phyloP scores from a whole-genome alignment of 2,797 vertebrate genomes.

The Helarctos malayanus region DNA sequence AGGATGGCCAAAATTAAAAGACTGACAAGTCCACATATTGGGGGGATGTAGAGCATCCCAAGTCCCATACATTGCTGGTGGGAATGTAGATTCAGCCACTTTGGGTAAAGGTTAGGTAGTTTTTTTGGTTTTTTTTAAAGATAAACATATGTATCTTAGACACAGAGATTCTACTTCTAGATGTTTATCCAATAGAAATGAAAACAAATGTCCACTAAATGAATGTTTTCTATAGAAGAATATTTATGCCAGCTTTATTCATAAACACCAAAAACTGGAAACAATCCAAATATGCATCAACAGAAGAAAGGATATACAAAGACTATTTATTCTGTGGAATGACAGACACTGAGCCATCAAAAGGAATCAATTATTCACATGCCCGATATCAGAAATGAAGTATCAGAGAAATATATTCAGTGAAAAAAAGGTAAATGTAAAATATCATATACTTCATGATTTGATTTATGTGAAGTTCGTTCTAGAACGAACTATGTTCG shows the following conservation, averaged over 20 bases:
- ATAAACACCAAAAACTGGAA: not conserved
- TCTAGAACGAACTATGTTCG: not conserved
- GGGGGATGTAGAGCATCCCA: not conserved
- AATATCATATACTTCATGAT: not conserved
- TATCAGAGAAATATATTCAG: not conserved
- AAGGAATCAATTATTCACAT: not conserved
- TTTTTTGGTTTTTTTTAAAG: not conserved
- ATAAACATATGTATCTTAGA: not conserved
- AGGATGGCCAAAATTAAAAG: not conserved
- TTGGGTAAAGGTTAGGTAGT: not conserved
- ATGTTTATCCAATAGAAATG: not conserved
- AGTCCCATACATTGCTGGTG: not conserved
- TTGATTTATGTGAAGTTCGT: not conserved
- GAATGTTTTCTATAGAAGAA: not conserved
- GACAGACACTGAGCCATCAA: not conserved
- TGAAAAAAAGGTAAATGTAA: not conserved
- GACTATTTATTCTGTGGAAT: not conserved
- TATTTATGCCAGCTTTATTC: slow-evolving; percentile 34
- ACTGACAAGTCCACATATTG: not conserved
- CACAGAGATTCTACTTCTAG: not conserved
- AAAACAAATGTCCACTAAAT: not conserved
- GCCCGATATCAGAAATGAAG: not conserved
- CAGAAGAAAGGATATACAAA: not conserved
- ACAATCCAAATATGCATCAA: not conserved
- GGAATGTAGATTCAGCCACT: not conserved